Conservation (phyloP, 30 jellyfish, hydroid and myxozoan species). For the Aurelia sp. region DNA sequence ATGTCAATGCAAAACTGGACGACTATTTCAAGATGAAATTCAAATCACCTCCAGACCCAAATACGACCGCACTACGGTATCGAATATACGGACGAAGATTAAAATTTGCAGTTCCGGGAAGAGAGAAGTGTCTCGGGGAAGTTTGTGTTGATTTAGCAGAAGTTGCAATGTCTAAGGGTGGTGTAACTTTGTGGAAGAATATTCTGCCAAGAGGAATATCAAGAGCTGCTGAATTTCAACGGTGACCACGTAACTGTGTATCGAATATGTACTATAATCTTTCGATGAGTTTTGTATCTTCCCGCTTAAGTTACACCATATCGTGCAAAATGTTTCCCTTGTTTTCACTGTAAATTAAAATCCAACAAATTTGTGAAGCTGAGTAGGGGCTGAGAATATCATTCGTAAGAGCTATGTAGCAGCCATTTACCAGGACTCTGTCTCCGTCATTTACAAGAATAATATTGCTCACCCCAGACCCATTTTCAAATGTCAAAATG, state of each 20-base stretch:
- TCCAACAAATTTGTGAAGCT: too few relatives aligned
- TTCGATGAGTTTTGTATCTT: not conserved
- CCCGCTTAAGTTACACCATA: not conserved
- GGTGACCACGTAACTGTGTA: not conserved
- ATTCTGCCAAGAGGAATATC: slow-evolving; percentile 43
- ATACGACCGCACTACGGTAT: slow-evolving; percentile 43
- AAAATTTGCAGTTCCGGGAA: slow-evolving; percentile 48
- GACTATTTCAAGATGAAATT: slow-evolving; percentile 83
- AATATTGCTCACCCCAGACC: too few relatives aligned
- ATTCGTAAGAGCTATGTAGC: too few relatives aligned
- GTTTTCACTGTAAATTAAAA: too few relatives aligned
- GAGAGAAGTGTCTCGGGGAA: slow-evolving; percentile 75
- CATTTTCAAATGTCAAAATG: too few relatives aligned
- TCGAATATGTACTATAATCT: too few relatives aligned
- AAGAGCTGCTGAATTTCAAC: slow-evolving; percentile 4
- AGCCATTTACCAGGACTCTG: too few relatives aligned
- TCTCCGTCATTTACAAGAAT: too few relatives aligned
- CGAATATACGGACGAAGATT: slow-evolving; percentile 78
- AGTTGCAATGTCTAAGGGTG: slow-evolving; percentile 63
- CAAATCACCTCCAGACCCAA: slow-evolving; percentile 56
- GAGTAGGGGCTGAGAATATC: too few relatives aligned
- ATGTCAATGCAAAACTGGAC: slow-evolving; percentile 22
- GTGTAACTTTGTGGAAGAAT: slow-evolving; percentile 56
- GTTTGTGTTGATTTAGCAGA: slow-evolving; percentile 52
- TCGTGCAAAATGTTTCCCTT: too few relatives aligned